Evolutionary conservation across 1,140 invertebrate genomes (phyloP).

Genomic region (Sesamia nonagrioides): DNA sequence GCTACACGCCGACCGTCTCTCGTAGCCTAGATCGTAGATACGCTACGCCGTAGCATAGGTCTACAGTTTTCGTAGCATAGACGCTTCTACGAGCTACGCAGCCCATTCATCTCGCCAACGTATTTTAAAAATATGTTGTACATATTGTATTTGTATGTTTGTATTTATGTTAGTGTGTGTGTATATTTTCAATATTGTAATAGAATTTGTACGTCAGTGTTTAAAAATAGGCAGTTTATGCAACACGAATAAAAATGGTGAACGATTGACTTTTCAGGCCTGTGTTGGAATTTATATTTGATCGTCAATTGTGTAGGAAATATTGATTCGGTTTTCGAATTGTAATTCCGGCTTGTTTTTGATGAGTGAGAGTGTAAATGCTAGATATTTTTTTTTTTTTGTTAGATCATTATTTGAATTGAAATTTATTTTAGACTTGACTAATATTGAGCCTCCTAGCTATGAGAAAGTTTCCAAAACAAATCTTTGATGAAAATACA

Average conservation of each 20-base stretch:
- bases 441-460: no score
- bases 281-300: slow-evolving; percentile 5
- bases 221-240: slow-evolving; percentile 40
- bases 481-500: no score
- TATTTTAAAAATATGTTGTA: slow-evolving; percentile 32
- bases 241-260: slow-evolving; percentile 33
- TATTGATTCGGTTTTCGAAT: slow-evolving; percentile 7
- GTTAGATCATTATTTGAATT: neutral
- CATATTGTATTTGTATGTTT: neutral
- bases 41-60: slow-evolving; percentile 58
- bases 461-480: no score
- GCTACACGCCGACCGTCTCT: neutral
- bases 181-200: slow-evolving; percentile 28
- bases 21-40: slow-evolving; percentile 50
- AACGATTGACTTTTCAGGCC: neutral
- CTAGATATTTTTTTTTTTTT: neutral
- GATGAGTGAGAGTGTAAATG: neutral
- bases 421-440: neutral
- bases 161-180: neutral
- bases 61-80: slow-evolving; percentile 59
- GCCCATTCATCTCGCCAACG: slow-evolving; percentile 13
- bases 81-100: slow-evolving; percentile 34
- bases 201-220: slow-evolving; percentile 46
- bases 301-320: slow-evolving; percentile 6
- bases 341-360: neutral